Percentiles rank a stretch among this genome's conserved stretches.
These are phyloP conservation scores for Pluvialis apricaria DNA, from an alignment of 2,113 vertebrate genomes.

Conservation along the genomic window DNA sequence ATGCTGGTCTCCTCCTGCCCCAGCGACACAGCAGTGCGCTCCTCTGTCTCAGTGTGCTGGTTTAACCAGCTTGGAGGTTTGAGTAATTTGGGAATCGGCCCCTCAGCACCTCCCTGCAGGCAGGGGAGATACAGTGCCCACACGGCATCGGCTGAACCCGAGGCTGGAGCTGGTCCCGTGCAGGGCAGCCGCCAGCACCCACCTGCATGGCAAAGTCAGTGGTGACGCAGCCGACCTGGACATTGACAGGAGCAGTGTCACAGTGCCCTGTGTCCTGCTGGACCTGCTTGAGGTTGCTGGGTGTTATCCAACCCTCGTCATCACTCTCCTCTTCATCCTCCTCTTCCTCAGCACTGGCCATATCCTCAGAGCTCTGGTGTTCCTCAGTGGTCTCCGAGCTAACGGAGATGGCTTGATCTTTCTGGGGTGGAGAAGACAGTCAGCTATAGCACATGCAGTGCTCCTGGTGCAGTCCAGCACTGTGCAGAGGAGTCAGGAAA, in stretches of 20 bases:
- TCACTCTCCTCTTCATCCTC: conserved; percentile 58
- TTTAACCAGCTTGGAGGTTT: background rate
- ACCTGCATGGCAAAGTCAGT: conserved; percentile 98
- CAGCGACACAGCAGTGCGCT: fast-evolving
- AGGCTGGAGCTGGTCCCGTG: fast-evolving
- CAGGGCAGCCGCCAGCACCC: background rate
- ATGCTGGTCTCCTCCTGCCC: background rate
- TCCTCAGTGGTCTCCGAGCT: background rate
- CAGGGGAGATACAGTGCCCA: background rate
- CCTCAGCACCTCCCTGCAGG: background rate
- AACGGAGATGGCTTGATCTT: background rate
- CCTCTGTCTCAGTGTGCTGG: fast-evolving
- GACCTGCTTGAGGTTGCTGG: conserved; percentile 86
- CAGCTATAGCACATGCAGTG: fast-evolving
- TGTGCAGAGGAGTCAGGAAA: background rate
- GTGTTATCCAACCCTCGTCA: conserved; percentile 89
- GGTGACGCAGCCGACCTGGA: conserved; percentile 90
- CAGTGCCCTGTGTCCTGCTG: conserved; percentile 77
- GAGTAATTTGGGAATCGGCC: too few species aligned
- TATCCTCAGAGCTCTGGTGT: background rate
- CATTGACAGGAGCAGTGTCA: conserved; percentile 41
- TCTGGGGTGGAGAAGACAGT: background rate
- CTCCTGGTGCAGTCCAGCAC: background rate
- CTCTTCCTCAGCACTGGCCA: conserved; percentile 39
- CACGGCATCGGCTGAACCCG: fast-evolving